Conservation (phyloP, 2,888 invertebrate genomes). For the Tetragnatha montana region DNA sequence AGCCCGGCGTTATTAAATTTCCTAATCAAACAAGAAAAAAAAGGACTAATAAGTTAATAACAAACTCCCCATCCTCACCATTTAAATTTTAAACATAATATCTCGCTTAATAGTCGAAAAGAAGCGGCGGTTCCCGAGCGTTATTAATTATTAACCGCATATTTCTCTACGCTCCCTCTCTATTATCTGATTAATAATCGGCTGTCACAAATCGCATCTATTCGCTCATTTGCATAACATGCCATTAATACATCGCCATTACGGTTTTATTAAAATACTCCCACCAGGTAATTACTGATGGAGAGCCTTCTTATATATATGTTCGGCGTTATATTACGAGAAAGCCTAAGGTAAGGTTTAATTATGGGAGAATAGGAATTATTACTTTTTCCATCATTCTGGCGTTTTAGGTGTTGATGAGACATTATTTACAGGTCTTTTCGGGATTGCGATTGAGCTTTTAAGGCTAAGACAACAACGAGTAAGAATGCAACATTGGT, state of each 20-base stretch:
- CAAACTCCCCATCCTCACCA: background rate
- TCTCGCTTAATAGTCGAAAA: background rate
- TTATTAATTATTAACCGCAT: slow-evolving; percentile 22
- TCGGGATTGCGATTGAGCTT: no score
- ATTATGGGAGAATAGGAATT: background rate
- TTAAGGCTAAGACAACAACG: no score
- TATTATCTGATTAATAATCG: slow-evolving; percentile 11
- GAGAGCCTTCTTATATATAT: slow-evolving; percentile 21
- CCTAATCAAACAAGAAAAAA: background rate
- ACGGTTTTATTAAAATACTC: slow-evolving; percentile 46
- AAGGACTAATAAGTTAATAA: background rate
- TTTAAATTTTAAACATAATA: slow-evolving; percentile 14
- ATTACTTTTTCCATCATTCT: no score
- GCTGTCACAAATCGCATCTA: slow-evolving; percentile 15
- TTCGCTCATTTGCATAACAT: slow-evolving; percentile 27
- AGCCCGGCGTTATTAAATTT: background rate
- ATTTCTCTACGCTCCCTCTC: background rate
- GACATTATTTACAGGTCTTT: no score
- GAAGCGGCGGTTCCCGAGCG: background rate
- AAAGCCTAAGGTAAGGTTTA: background rate
- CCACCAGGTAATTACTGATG: slow-evolving; percentile 21
- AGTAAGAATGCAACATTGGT: no score
- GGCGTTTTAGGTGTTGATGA: no score
- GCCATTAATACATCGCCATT: background rate
- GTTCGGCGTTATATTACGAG: slow-evolving; percentile 19